Evolutionary conservation across 2,888 invertebrate genomes (phyloP).

Genomic region (Cephalotes varians): DNA sequence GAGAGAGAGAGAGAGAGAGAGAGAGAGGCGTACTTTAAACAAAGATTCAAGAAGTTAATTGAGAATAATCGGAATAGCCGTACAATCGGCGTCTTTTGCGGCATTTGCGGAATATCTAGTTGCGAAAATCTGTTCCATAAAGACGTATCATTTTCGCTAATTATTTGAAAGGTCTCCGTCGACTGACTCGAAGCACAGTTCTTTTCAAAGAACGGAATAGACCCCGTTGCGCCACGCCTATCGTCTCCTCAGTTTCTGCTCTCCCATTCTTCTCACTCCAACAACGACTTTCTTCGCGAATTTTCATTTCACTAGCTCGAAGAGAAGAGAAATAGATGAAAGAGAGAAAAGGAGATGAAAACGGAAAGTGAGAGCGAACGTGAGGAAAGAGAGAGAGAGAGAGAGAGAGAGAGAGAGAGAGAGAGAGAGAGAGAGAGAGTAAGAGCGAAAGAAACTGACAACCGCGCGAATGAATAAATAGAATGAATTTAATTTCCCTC

Average conservation of each 20-base stretch:
- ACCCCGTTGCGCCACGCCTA: slow-evolving; percentile 40
- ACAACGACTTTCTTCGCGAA: slow-evolving; percentile 47
- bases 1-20: too few species aligned
- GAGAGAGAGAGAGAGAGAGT: slow-evolving; percentile 35
- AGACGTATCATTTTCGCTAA: slow-evolving; percentile 67
- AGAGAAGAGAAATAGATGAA: background rate
- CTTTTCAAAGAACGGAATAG: slow-evolving; percentile 43
- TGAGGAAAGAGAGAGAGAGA: background rate
- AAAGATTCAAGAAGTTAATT: slow-evolving; percentile 26
- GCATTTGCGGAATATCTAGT: background rate
- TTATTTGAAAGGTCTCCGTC: slow-evolving; percentile 67
- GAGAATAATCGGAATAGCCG: background rate
- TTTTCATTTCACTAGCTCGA: slow-evolving; percentile 56
- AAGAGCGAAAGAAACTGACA: slow-evolving; percentile 12
- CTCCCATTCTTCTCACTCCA: slow-evolving; percentile 10
- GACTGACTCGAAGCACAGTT: slow-evolving; percentile 41
- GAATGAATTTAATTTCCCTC: slow-evolving; percentile 76
- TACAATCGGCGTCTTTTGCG: background rate
- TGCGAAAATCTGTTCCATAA: slow-evolving; percentile 61
- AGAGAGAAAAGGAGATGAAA: slow-evolving; percentile 2
- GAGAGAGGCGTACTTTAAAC: slow-evolving; percentile 12
- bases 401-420: slow-evolving; percentile 37
- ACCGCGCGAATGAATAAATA: slow-evolving; percentile 67
- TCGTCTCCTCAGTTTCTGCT: slow-evolving; percentile 39
- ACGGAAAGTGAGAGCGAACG: slow-evolving; percentile 21